Evolutionary conservation across 2,888 invertebrate species (phyloP).

Genomic region (Gari tellinella): DNA sequence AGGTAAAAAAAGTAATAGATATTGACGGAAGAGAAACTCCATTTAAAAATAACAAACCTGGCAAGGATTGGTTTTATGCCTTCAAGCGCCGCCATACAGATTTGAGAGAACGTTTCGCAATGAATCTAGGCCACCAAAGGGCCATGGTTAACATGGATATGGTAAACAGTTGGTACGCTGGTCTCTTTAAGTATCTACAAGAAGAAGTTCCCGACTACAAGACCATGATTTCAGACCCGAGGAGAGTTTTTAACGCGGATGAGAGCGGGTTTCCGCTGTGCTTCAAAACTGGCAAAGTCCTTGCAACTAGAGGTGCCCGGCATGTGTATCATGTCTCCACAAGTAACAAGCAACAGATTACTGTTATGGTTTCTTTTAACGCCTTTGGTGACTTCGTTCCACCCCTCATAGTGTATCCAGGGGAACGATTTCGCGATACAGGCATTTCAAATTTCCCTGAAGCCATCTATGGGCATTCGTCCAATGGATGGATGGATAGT

Average conservation of each 20-base stretch:
- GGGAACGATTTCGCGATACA: constrained; percentile 37
- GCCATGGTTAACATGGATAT: constrained; percentile 14
- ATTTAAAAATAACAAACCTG: constrained; percentile 35
- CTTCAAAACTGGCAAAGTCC: constrained; percentile 23
- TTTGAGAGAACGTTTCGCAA: background rate
- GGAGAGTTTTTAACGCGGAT: constrained; percentile 24
- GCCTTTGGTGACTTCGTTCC: constrained; percentile 10
- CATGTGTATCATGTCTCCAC: constrained; percentile 20
- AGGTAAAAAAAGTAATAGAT: constrained; percentile 24
- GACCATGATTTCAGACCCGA: constrained; percentile 10
- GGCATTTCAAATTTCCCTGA: constrained; percentile 24
- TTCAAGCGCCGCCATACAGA: constrained; percentile 17
- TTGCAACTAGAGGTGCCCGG: constrained; percentile 3
- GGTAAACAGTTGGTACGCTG: constrained; percentile 23
- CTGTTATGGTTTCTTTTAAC: constrained; percentile 42
- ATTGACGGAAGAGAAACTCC: constrained; percentile 18
- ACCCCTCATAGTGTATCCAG: constrained; percentile 30
- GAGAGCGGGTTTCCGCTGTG: too few species aligned
- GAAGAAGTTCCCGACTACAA: constrained; percentile 14
- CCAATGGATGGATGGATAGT: constrained; percentile 52
- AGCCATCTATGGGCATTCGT: constrained; percentile 21
- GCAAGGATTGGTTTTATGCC: constrained; percentile 32
- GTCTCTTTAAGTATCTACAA: constrained; percentile 10
- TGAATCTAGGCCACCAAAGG: constrained; percentile 18
- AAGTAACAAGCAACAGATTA: constrained; percentile 39